Base-by-base conservation (phyloP, 2,797 vertebrate species). In the Gallinago nigripennis region DNA sequence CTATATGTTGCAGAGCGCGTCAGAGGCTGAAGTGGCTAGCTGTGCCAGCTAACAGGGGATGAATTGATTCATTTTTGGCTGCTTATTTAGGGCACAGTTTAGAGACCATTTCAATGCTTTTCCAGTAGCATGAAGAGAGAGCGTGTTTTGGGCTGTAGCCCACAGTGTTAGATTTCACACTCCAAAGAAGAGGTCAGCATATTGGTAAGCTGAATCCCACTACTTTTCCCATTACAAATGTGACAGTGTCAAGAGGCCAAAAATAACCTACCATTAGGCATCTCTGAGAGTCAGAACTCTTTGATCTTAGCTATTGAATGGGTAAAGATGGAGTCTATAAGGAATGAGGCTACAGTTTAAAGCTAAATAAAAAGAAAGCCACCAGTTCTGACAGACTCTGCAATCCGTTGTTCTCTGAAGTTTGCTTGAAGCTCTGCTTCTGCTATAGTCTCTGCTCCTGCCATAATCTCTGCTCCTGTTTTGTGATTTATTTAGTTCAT, bases 121-220 rank as follows among this genome's bases (percentile, higher is more conserved):
- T 65, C 33, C 35, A 60, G n/a, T 25, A 56, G 7, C 35, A 60
- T 23, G 13, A 81, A 70, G 27, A 57, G 31, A 65, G 77, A 68
- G 9, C 3, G 2, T 17, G 27, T 31, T 35, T 61, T 0, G 0
- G 65, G 33, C 14, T 58, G 19, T 37, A 82, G 28, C 23, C 30
- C 41, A 28, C 46, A 82, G 25, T 8, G 16, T 45, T 66, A 71
- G 13, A 11, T 57, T 84, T 73, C 68, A 65, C 6, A 28, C 23
- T 45, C 28, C 45, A 45, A 79, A 72, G 31, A 73, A 45, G 27
- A 79, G 24, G 33, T 63, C 58, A 56, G 6, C 6, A 4, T 37
- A 16, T 15, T 66, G 77, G 33, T 86, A 82, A 91, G 11, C 2
- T 45, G 54, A 84, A 66, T 60, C 39, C 37, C 31, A 48, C 9